Conservation (phyloP, 2,797 vertebrate genomes). For the Sebastes matsubarae region DNA sequence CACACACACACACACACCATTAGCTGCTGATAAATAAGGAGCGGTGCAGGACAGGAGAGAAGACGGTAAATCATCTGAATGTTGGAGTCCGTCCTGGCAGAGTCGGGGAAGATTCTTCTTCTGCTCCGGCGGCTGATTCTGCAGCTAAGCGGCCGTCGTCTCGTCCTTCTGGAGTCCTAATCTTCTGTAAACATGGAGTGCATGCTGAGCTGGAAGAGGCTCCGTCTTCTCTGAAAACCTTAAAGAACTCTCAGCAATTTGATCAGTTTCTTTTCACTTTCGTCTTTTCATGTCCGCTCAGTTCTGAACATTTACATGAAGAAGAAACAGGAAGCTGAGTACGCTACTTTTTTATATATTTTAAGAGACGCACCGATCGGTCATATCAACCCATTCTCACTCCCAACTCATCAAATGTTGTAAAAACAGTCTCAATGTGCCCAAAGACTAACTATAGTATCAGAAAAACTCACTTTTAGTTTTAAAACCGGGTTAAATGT, state of each 20-base stretch:
- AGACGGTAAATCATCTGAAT: not conserved
- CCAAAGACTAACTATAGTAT: too few relatives aligned
- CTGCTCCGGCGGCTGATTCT: not conserved
- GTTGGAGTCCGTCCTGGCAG: not conserved
- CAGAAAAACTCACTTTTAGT: too few relatives aligned
- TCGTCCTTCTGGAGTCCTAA: slow-evolving; percentile 14
- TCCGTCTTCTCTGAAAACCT: not conserved
- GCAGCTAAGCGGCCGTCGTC: not conserved
- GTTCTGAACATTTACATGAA: not conserved
- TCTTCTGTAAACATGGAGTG: slow-evolving; percentile 20
- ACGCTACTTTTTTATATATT: too few relatives aligned
- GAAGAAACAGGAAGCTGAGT: too few relatives aligned
- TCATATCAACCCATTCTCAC: too few relatives aligned
- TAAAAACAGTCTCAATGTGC: too few relatives aligned
- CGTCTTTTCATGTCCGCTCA: not conserved
- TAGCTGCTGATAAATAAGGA: slow-evolving; percentile 18
- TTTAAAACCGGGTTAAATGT: too few relatives aligned
- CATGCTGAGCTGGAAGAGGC: not conserved
- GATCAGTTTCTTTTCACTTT: too few relatives aligned
- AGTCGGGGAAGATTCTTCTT: not conserved
- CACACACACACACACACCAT: not conserved
- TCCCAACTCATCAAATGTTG: too few relatives aligned
- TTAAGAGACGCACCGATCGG: too few relatives aligned
- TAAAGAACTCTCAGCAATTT: not conserved
- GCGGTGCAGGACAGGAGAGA: not conserved